These are phyloP conservation scores for Rhagophthalmus giganteus DNA, from an alignment of 2,888 invertebrate species.

Conservation along the genomic window DNA sequence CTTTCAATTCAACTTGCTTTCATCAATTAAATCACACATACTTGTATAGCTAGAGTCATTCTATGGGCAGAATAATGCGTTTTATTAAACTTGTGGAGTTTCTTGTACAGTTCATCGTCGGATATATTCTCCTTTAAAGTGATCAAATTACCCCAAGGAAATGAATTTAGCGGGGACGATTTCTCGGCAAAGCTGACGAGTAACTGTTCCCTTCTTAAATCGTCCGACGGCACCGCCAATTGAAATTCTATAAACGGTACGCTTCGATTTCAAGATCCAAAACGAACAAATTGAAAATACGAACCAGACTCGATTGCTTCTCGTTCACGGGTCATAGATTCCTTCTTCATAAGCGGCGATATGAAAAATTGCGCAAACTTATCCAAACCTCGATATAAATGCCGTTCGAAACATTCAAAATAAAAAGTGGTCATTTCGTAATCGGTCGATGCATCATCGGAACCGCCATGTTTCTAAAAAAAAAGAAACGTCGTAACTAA, in stretches of 20 bases:
- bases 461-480: conserved; percentile 76
- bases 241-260: conserved; percentile 70
- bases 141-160: conserved; percentile 82
- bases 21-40: conserved; percentile 42
- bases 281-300: too few species aligned
- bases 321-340: conserved; percentile 83
- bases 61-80: conserved; percentile 84
- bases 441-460: conserved; percentile 85
- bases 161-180: conserved; percentile 75
- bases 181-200: conserved; percentile 68
- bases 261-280: too few species aligned
- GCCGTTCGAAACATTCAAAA: conserved; percentile 83
- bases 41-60: conserved; percentile 86
- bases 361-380: conserved; percentile 89
- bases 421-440: conserved; percentile 86
- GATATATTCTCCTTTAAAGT: conserved; percentile 70
- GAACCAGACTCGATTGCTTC: conserved; percentile 85
- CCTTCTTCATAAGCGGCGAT: conserved; percentile 79
- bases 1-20: background rate
- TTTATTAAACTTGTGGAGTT: conserved; percentile 73
- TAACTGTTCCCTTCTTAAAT: conserved; percentile 75
- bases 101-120: conserved; percentile 68
- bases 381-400: conserved; percentile 76
- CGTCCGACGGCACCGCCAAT: conserved; percentile 75
- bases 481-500: conserved; percentile 32